Evolutionary conservation across 1,140 invertebrate genomes (phyloP), one percentile per base, ranked within the genome.

Genomic region (Zaprionus ghesquierei): DNA sequence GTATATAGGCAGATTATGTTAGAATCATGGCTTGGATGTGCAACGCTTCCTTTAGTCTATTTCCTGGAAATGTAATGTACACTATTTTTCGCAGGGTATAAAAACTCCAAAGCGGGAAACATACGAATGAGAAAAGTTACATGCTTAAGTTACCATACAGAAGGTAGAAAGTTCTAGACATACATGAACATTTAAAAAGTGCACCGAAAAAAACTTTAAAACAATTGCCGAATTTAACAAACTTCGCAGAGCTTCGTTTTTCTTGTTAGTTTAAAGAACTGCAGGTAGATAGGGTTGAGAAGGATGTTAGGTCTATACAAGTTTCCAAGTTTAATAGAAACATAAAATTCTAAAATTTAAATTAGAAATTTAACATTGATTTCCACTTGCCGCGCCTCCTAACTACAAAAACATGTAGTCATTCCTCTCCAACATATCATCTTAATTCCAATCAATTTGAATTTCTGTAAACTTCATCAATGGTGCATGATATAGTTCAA

Each of bases 401-500:
- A n/a, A n/a, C n/a, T n/a, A n/a, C n/a, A n/a, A n/a, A n/a, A n/a
- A 25, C 25, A 25, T 44, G 2, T 44, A 1, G 0, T 9, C 18
- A 15, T 22, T 25, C 13, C 13, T n/a, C 1, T 1, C 6, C 35
- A 15, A 41, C 3, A 6, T 2, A 15, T 8, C 35, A 41, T 41
- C n/a, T 6, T 15, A 60, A 23, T 29, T 61, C 25, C 25, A 51
- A 68, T 69, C 56, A 60, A 50, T 61, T 29, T 29, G 10, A 38
- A 55, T 15, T 27, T 49, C 31, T 29, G 31, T 6, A n/a, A 44
- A 59, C 33, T 60, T 33, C 35, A n/a, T 31, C 23, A 18, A 38
- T 22, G 27, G 63, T 35, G 66, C 63, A 56, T 69, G 71, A 69
- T 62, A 41, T 18, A 18, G 65, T 15, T 8, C n/a, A 38, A 38